Conservation (phyloP, 1,140 invertebrate species). For the Dermatophagoides farinae region DNA sequence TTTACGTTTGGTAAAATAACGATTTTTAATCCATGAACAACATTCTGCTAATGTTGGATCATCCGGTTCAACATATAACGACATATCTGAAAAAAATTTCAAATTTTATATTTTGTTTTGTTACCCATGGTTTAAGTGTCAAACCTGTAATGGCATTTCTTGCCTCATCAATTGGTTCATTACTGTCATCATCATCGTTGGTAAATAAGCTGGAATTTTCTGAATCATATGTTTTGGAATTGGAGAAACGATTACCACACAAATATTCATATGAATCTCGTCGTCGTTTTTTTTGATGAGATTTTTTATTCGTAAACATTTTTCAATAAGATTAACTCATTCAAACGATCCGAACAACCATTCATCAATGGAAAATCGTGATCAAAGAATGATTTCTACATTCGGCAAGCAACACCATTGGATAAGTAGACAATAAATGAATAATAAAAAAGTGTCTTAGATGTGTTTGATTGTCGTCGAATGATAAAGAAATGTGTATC, state of each 20-base stretch:
- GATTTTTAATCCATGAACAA: slow-evolving; percentile 8
- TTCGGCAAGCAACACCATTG: too few species aligned
- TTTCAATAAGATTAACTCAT: neutral
- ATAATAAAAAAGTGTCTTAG: too few species aligned
- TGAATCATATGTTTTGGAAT: neutral
- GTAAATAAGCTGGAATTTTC: neutral
- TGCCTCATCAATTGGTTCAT: neutral
- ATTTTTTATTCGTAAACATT: neutral
- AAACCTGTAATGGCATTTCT: neutral
- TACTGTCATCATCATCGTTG: neutral
- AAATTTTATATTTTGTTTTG: neutral
- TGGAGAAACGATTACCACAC: slow-evolving; percentile 1
- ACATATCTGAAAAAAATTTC: neutral
- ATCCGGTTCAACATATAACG: slow-evolving; percentile 10
- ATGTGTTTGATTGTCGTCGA: too few species aligned
- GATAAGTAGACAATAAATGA: too few species aligned
- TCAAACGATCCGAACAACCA: too few species aligned
- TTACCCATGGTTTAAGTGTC: neutral
- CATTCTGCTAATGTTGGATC: slow-evolving; percentile 7
- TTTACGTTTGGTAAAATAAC: slow-evolving; percentile 15
- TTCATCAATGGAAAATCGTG: too few species aligned
- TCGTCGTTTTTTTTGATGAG: neutral
- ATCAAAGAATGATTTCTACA: too few species aligned
- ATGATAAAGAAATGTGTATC: too few species aligned
- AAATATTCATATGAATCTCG: slow-evolving; percentile 7